These are phyloP conservation scores for Salvelinus sp. DNA, from an alignment of 2,113 vertebrate species.

Conservation along the genomic window DNA sequence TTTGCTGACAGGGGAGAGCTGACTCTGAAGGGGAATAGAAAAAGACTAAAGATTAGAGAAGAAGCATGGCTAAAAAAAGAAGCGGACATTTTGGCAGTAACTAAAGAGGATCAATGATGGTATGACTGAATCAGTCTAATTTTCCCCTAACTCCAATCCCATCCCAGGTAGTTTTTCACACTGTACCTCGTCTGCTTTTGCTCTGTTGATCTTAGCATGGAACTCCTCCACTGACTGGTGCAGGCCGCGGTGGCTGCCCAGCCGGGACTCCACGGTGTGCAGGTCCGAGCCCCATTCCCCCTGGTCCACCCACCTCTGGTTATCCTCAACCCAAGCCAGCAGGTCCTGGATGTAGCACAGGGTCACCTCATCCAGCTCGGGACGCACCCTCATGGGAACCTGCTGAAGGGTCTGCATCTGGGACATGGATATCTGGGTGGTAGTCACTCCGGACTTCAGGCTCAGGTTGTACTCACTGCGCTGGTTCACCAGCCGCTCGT, in stretches of 20 bases:
- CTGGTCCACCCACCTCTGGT: conserved; percentile 80
- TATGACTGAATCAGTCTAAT: neutral
- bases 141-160: conserved; percentile 6
- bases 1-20: conserved; percentile 80
- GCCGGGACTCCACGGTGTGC: conserved; percentile 86
- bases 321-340: conserved; percentile 92
- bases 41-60: no score
- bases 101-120: neutral
- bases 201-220: conserved; percentile 87
- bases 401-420: conserved; percentile 60
- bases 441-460: conserved; percentile 79
- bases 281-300: conserved; percentile 90
- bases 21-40: conserved; percentile 67
- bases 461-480: conserved; percentile 92
- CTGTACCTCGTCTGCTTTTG: conserved; percentile 83
- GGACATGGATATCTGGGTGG: conserved; percentile 52
- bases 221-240: conserved; percentile 92
- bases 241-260: conserved; percentile 88
- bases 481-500: conserved; percentile 90
- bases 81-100: neutral
- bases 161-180: neutral
- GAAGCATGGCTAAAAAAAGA: conserved; percentile 3
- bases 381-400: conserved; percentile 58
- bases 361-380: conserved; percentile 82
- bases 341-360: conserved; percentile 89